Base-by-base conservation (phyloP, 2,797 vertebrate genomes). In the Pangasius macronema region DNA sequence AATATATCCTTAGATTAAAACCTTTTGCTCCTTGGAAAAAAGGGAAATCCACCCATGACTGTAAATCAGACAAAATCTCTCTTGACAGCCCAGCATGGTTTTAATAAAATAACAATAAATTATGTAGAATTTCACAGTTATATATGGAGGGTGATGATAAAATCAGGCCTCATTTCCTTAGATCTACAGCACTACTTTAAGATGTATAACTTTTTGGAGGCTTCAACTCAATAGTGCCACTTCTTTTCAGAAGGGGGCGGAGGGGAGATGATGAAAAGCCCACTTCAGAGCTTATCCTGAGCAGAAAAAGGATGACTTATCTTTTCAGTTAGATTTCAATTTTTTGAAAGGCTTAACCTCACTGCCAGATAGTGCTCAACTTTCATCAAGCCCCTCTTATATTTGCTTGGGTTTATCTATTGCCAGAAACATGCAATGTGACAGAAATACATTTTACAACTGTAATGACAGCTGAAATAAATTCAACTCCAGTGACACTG, bases 401-500 rank as follows among this genome's bases (percentile, higher is more conserved):
- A 93, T 94, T 95, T 94, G 92, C 93, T 91, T 68, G 91, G 92
- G 88, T 93, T 95, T 94, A 94, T 95, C 93, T 93, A 89, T 93
- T 86, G 68, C 89, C 91, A 92, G 91, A 94, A 92, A 93, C 92
- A 88, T 90, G 85, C 85, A 75, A 92, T 92, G 92, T 93, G 94
- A 95, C 93, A 92, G 91, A 95, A 95, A 94, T 94, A 93, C 91
- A 94, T 94, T 93, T 93, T 92, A 92, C 93, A 93, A 90, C 91
- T 92, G 91, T 91, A 92, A 92, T 80, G 91, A 93, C 70, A 57
- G 84, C 88, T 49, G 73, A 82, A 87, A 86, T 85, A 91, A 86
- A 93, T 93, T 91, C 85, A 85, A 88, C 57, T 61, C 18, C 87
- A 86, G 90, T 89, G 90, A 88, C 89, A 83, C 77, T 88, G 88